Percentiles rank a stretch among this genome's conserved stretches.
phyloP scores from a whole-genome alignment of 2,888 invertebrate genomes.

The Eupithecia subumbrata region DNA sequence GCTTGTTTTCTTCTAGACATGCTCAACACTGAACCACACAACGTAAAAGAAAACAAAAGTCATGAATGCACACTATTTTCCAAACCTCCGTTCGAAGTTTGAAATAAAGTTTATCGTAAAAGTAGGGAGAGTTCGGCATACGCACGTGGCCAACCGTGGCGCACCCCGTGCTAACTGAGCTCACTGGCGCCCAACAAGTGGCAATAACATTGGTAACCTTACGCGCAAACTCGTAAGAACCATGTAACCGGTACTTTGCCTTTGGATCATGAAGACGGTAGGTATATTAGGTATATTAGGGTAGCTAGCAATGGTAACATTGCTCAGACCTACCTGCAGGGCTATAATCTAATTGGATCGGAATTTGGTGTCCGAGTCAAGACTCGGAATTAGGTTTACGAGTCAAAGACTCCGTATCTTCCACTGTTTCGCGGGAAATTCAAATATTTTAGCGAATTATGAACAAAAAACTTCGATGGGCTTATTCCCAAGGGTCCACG shows the following conservation, averaged over 20 bases:
- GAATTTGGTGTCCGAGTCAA: no score
- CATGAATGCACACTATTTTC: constrained; percentile 9
- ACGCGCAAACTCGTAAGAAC: constrained; percentile 77
- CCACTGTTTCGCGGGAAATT: no score
- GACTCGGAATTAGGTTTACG: no score
- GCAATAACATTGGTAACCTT: constrained; percentile 71
- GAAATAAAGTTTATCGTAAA: constrained; percentile 67
- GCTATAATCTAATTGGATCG: no score
- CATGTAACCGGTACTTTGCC: constrained; percentile 35
- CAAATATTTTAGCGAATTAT: no score
- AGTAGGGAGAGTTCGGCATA: constrained; percentile 46
- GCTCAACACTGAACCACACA: constrained; percentile 36
- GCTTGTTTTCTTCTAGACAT: constrained; percentile 89
- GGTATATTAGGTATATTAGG: not conserved
- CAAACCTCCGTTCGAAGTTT: constrained; percentile 15
- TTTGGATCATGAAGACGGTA: constrained; percentile 22
- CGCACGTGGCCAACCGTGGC: constrained; percentile 66
- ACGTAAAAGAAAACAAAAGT: constrained; percentile 6
- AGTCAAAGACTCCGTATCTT: no score
- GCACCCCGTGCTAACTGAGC: constrained; percentile 77
- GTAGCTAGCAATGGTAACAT: not conserved
- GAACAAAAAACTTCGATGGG: no score
- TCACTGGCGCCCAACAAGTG: constrained; percentile 83
- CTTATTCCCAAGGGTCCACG: no score
- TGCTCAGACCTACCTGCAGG: no score